Evolutionary conservation across 2,888 invertebrate species (phyloP), one percentile per base, ranked within the genome.

Genomic region (Apamea monoglypha): DNA sequence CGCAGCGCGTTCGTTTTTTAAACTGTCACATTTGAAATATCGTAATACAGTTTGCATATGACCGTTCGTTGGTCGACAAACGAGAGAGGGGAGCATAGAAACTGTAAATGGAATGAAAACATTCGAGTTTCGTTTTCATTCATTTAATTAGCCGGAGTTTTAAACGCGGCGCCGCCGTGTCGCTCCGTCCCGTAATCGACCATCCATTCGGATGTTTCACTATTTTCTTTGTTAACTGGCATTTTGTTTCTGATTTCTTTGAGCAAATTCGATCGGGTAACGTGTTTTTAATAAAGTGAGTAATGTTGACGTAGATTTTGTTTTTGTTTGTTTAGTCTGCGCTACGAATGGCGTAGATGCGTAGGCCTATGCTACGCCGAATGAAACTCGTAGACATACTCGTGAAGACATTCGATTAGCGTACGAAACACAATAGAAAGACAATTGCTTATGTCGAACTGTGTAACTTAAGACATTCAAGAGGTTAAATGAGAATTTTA

Each of bases 41-140:
- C 89, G 91, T 92, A 91, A 91, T 91, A 92, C 91, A 91, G 91
- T 93, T 94, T 94, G 94, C 95, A 95, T 95, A 92, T 91, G 90
- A 91, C 92, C 92, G 86, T 93, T 91, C 93, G 90, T 88, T 84
- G 88, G 86, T 92, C 87, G 88, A 87, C 82, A 85, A 87, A 85
- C 77, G 89, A 91, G 91, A 89, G 90, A 91, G 91, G 91, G 91
- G 91, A 91, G 91, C 91, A 93, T 93, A 93, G 94, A 92, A 92
- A 94, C 92, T 93, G 93, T 93, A 95, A 96, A 96, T 96, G 95
- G 94, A 96, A 96, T 94, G 95, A 96, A 96, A 96, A 96, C 96
- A 96, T 95, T 94, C 87, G 94, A 95, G 96, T 95, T 96, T 95
- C 95, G 93, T 96, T 96, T 96, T 96, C 95, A 96, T 96, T 95